phyloP scores from a whole-genome alignment of 2,113 vertebrate genomes.

The Micromys minutus region DNA sequence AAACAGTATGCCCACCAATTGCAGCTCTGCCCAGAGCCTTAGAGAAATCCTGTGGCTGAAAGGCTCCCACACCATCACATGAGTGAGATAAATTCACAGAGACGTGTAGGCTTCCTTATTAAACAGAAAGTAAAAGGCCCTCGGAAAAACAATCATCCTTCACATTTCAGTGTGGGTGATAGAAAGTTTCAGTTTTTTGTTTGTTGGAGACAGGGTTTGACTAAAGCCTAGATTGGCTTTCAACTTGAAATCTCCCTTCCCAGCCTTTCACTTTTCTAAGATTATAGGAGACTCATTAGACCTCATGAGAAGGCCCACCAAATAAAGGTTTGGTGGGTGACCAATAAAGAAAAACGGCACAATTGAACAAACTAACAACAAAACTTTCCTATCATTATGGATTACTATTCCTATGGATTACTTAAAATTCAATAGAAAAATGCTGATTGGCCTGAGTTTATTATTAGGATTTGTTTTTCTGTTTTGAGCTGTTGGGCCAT shows the following conservation, averaged over 20 bases:
- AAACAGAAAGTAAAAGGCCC: background rate
- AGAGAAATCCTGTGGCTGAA: background rate
- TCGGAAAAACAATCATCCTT: background rate
- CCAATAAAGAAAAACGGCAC: background rate
- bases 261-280: background rate
- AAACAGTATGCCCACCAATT: background rate
- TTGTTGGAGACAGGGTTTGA: background rate
- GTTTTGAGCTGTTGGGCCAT: background rate
- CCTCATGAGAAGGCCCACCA: background rate
- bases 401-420: background rate
- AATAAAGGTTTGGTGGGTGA: background rate
- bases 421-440: background rate
- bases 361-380: background rate
- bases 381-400: background rate
- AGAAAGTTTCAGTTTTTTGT: background rate
- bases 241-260: background rate
- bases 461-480: background rate
- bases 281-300: background rate
- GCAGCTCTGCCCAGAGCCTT: background rate
- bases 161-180: background rate
- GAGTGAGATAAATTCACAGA: conserved; percentile 11
- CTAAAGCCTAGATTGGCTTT: background rate
- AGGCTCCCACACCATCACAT: background rate
- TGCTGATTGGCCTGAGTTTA: background rate
- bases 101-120: background rate